phyloP scores from a whole-genome alignment of 2,888 invertebrate species.

The Himalopsyche tibetana region DNA sequence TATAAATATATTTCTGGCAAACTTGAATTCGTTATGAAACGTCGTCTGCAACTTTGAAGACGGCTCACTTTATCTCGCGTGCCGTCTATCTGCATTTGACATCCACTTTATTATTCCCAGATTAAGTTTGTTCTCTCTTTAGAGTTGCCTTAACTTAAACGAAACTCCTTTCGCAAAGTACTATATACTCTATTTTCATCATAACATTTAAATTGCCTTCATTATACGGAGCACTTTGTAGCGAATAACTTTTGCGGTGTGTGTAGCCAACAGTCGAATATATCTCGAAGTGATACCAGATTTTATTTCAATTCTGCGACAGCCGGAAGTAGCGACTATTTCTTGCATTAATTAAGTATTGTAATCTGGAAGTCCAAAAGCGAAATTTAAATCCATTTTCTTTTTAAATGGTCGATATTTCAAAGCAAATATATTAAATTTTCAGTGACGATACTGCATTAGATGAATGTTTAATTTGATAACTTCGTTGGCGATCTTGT shows the following conservation, averaged over 20 bases:
- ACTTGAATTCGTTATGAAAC: not conserved
- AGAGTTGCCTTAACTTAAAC: not conserved
- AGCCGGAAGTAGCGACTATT: constrained; percentile 52
- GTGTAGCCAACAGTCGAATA: constrained; percentile 23
- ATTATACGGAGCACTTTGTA: not conserved
- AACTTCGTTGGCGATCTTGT: no score
- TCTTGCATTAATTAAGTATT: constrained; percentile 14
- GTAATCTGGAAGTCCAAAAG: not conserved
- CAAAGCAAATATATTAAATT: no score
- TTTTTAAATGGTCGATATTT: not conserved
- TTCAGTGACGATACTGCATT: no score
- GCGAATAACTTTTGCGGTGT: constrained; percentile 17
- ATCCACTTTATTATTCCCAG: constrained; percentile 33
- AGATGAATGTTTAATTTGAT: no score
- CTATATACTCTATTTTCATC: constrained; percentile 20
- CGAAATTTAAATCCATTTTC: not conserved
- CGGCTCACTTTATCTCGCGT: constrained; percentile 24
- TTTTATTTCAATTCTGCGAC: constrained; percentile 50
- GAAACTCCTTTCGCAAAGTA: constrained; percentile 1
- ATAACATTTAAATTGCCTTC: constrained; percentile 4
- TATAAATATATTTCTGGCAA: no score
- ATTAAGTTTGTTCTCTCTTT: not conserved
- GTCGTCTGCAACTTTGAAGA: constrained; percentile 18
- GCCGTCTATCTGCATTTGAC: constrained; percentile 28
- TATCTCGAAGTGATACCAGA: constrained; percentile 19